phyloP scores from a whole-genome alignment of 2,888 invertebrate genomes.

The Oscheius sp. region DNA sequence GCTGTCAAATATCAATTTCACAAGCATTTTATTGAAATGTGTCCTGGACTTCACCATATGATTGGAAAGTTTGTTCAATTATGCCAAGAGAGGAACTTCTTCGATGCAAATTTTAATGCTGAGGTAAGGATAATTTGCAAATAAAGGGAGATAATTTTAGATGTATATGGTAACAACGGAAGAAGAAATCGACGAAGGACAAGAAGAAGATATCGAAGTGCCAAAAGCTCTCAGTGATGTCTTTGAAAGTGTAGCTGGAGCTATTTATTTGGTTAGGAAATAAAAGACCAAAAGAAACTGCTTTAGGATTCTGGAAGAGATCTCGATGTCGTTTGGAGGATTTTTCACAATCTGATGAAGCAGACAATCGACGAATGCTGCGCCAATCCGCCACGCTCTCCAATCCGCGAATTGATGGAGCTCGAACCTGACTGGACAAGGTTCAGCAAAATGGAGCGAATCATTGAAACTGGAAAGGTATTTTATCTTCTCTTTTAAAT shows the following conservation, averaged over 20 bases:
- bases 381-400: slow-evolving; percentile 95
- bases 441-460: slow-evolving; percentile 93
- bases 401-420: slow-evolving; percentile 93
- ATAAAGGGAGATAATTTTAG: slow-evolving; percentile 35
- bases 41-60: slow-evolving; percentile 89
- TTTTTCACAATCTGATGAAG: slow-evolving; percentile 93
- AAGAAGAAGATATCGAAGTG: slow-evolving; percentile 90
- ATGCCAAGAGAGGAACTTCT: slow-evolving; percentile 85
- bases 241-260: slow-evolving; percentile 82
- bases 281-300: neutral
- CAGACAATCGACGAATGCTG: slow-evolving; percentile 95
- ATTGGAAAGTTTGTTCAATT: slow-evolving; percentile 92
- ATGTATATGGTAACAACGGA: slow-evolving; percentile 69
- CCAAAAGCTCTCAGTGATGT: slow-evolving; percentile 98
- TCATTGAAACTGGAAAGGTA: slow-evolving; percentile 80
- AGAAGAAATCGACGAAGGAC: slow-evolving; percentile 85
- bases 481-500: neutral
- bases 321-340: slow-evolving; percentile 72
- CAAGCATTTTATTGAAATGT: slow-evolving; percentile 82
- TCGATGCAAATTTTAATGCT: slow-evolving; percentile 80
- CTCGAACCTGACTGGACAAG: slow-evolving; percentile 97
- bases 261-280: slow-evolving; percentile 58
- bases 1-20: slow-evolving; percentile 96
- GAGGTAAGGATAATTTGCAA: slow-evolving; percentile 76
- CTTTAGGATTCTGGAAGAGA: slow-evolving; percentile 60